Base-by-base conservation (phyloP, 2,113 vertebrate genomes). In the Siphamia tubifer region DNA sequence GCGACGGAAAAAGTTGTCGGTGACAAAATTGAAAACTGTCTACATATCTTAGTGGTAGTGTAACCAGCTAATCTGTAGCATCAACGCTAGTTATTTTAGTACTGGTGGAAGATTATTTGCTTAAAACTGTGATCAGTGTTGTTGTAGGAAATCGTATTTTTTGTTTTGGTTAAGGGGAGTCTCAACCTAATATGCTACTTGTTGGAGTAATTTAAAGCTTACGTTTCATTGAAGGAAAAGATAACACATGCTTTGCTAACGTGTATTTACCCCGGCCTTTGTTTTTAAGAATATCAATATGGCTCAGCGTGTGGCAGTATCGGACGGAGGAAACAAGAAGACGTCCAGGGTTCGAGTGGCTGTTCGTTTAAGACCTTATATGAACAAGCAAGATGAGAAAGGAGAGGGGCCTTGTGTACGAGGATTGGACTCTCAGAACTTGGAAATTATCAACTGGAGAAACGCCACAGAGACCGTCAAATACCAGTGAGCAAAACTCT, bases 371-470 rank as follows among this genome's bases (percentile, higher is more conserved):
- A 87, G 96, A 6, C 96, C 95, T 1, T 93, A 83, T 51, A 89
- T 95, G 89, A 70, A 53, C 42, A 71, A 79, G 9, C 79, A 81
- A 24, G 90, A 89, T 17, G 92, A 87, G 31, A 87, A 86, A 45
- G 68, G 39, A 19, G 89, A 94, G 64, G 86, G 84, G 0, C 64
- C 92, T 0, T 96, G 96, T 78, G 94, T 96, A 0, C 77, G 92
- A 55, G 94, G 93, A 11, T 70, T 94, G 69, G 94, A 93, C 45
- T 84, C 90, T 0, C 91, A 92, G 48, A 92, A 92, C 23, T 80
- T 97, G 53, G 94, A 96, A 63, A 92, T 97, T 12, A 76, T 93
- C 19, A 96, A 95, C 86, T 95, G 94, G 95, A 94, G 94, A 43
- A 96, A 96, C 21, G 91, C 93, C 17, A 92, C 90, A 15, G 95